Conservation (phyloP, 2,888 invertebrate species). For the Nemoura dubitans region DNA sequence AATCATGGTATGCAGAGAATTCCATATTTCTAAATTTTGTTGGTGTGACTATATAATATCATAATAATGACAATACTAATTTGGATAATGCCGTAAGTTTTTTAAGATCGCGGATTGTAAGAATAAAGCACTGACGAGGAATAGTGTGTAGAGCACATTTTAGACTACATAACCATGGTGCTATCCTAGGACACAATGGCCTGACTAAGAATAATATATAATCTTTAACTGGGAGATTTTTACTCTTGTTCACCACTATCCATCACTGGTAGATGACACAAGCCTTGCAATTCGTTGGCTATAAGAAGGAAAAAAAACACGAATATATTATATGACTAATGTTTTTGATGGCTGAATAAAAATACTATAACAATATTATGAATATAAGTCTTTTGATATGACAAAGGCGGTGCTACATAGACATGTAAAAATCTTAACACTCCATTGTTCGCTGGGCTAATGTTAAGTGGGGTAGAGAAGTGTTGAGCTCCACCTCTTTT, state of each 20-base stretch:
- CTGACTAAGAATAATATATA: too few relatives aligned
- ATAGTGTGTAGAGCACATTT: too few relatives aligned
- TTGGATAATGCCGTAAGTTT: too few relatives aligned
- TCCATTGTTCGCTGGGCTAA: constrained; percentile 29
- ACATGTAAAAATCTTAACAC: constrained; percentile 29
- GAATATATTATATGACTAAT: background rate
- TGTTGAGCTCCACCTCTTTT: constrained; percentile 40
- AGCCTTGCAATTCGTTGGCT: background rate
- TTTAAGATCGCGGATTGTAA: too few relatives aligned
- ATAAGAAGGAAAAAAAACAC: background rate
- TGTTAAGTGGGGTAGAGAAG: constrained; percentile 38
- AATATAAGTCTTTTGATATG: constrained; percentile 14
- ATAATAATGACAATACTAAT: too few relatives aligned
- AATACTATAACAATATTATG: constrained; percentile 12
- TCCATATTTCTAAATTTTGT: too few relatives aligned
- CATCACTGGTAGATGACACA: background rate
- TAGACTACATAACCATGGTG: too few relatives aligned
- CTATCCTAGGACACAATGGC: too few relatives aligned
- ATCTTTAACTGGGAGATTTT: background rate
- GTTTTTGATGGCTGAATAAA: constrained; percentile 1
- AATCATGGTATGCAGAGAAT: too few relatives aligned
- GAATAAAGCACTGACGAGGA: too few relatives aligned
- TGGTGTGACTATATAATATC: too few relatives aligned
- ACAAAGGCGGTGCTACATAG: constrained; percentile 34
- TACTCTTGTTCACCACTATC: background rate